Evolutionary conservation across 1,140 invertebrate species (phyloP), one percentile per base, ranked within the genome.

Genomic region (Drosophila repletoides): DNA sequence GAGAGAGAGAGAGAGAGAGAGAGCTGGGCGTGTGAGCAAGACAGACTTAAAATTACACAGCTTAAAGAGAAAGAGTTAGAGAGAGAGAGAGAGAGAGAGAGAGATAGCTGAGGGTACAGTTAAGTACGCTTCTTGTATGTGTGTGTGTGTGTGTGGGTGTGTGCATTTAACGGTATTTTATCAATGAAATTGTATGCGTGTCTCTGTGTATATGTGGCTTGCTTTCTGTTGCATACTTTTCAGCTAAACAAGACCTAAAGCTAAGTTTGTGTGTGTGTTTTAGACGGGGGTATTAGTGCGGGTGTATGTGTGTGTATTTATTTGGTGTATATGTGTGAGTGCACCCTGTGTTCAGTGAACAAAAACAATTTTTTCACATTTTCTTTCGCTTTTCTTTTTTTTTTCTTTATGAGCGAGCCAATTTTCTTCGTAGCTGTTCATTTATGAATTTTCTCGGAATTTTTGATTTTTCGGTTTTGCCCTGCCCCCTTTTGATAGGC

Each of bases 341-440:
- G 38, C 49, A 72, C 75, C 66, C 80, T 86, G 79, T 84, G 80
- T 84, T 84, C 79, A 84, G 80, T 84, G 79, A 84, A 84, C 79
- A 84, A 84, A 84, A 79, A n/a, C n/a, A n/a, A n/a, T n/a, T 66
- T 75, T 86, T 83, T 83, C 59, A 83, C 68, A 61, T 21, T 60
- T 80, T 81, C 40, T 63, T 63, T 75, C n/a, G n/a, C n/a, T n/a
- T n/a, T n/a, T n/a, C n/a, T 79, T 76, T 52, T 33, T 22, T 67
- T 46, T 34, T 36, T 41, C 34, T 36, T 61, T 61, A 43, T 51
- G 46, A 56, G 51, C 40, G 41, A 79, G 76, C 76, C 76, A 80
- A 80, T 83, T 68, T 53, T 45, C 22, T 46, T 70, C 59, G 17
- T 58, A n/a, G 41, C 29, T 58, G 12, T 58, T 55, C 36, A 41